These are phyloP conservation scores for Caenorhabditis becei DNA, from an alignment of 2,888 invertebrate genomes.

Conservation along the genomic window DNA sequence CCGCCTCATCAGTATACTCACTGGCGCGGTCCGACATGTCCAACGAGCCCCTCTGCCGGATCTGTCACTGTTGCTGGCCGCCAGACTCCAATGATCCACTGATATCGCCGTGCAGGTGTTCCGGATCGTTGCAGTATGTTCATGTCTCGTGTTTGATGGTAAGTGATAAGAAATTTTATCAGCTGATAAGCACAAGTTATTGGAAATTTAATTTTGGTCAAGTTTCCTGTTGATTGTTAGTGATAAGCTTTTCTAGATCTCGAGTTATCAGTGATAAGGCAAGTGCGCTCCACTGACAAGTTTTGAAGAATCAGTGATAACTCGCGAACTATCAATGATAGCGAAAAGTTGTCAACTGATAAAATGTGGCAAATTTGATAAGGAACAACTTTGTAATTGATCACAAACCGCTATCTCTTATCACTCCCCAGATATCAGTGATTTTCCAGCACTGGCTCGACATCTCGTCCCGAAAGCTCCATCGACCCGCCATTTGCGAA, in stretches of 20 bases:
- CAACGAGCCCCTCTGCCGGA: slow-evolving; percentile 83
- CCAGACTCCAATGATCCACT: slow-evolving; percentile 82
- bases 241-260: background rate
- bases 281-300: background rate
- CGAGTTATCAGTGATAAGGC: background rate
- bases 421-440: background rate
- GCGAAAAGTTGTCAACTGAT: background rate
- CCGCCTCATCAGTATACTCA: slow-evolving; percentile 67
- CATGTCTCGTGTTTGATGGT: slow-evolving; percentile 84
- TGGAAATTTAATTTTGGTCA: background rate
- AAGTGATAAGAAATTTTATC: slow-evolving; percentile 9
- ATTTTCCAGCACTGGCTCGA: slow-evolving; percentile 84
- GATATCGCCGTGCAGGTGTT: slow-evolving; percentile 84
- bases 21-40: slow-evolving; percentile 69
- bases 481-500: slow-evolving; percentile 84
- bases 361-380: background rate
- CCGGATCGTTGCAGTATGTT: slow-evolving; percentile 84
- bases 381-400: background rate
- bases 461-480: slow-evolving; percentile 83
- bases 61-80: slow-evolving; percentile 84
- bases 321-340: background rate
- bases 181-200: background rate
- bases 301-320: too few relatives aligned
- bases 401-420: background rate
- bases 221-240: background rate